A percentile compares a stretch with the other conserved stretches of the same genome.
These are phyloP conservation scores for Galaxea fascicularis DNA, from an alignment of 92 coral and sea anemone genomes.

Conservation along the genomic window DNA sequence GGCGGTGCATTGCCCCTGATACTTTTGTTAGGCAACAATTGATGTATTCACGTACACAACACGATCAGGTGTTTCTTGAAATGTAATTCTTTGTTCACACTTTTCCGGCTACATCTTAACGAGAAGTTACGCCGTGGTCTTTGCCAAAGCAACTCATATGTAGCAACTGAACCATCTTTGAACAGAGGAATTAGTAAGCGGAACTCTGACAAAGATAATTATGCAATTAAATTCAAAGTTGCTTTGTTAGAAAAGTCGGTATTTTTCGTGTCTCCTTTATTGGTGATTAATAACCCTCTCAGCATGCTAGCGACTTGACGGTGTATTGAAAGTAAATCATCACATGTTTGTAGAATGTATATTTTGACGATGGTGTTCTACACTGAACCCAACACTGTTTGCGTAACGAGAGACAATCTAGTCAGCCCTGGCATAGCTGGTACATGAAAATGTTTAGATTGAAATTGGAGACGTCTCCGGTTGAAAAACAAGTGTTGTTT, in stretches of 20 bases:
- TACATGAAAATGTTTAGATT: background rate
- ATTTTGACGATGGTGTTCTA: background rate
- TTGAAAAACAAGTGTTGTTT: background rate
- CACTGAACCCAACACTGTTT: background rate
- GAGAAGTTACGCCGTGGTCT: no score
- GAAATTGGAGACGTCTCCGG: background rate
- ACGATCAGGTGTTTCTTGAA: background rate
- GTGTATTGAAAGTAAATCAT: background rate
- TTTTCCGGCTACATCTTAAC: no score
- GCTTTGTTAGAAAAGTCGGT: background rate
- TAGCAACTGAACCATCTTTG: background rate
- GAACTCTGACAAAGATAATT: background rate
- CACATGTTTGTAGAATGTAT: background rate
- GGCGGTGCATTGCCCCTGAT: background rate
- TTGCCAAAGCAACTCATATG: background rate
- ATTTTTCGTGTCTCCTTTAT: background rate
- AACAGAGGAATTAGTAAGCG: background rate
- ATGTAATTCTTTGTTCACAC: no score
- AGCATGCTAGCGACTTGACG: constrained; percentile 13
- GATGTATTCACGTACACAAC: background rate
- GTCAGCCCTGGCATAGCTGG: background rate
- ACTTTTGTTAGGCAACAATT: background rate
- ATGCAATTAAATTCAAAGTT: background rate
- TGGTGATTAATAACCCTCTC: constrained; percentile 8
- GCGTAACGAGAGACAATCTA: background rate